Base-by-base conservation (phyloP, 1,140 invertebrate genomes). In the Aplysia californica region DNA sequence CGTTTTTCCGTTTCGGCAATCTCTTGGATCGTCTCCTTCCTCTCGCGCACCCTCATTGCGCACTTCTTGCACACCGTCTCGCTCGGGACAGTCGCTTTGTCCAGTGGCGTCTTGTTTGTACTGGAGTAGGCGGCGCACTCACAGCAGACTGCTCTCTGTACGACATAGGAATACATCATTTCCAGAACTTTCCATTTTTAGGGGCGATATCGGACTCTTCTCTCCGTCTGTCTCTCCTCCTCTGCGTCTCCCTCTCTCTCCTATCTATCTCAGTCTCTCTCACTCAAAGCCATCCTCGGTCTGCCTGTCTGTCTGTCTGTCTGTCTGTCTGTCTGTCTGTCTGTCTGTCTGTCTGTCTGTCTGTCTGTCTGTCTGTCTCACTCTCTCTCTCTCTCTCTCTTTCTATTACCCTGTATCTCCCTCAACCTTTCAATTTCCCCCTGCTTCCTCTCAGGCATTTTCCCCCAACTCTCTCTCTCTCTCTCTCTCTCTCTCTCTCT, bases 1-100 rank as follows among this genome's bases (percentile, higher is more conserved):
- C 97, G 98, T 81, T 97, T 94, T 91, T 99, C 97, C 0, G 97
- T 98, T 88, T 98, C 97, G 2, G 97, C 95, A 77, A 98, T 97
- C 91, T 99, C 97, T 0, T 94, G 95, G 65, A 99, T 95, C 26
- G 97, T 98, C 91, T 98, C 96, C 85, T 96, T 96, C 44, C 96
- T 92, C 87, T 99, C 85, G 29, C 44, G 68, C 29, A 68, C 56
- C 5, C 41, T 67, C 20, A 39, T 50, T 2, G 50, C 4, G 39
- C 79, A 80, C 21, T 71, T 65, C 26, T 59, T 58, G 56, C 79
- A 80, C 26, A 75, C 41, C 21, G 39, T 6, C 21, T 21, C 36
- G 23, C 3, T 21, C 33, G 15, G 15, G 26, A 3, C 33, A 35
- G 31, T 67, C 33, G 23, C 5, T 61, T 61, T 61, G 10, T 26